Base-by-base conservation (phyloP, 2,113 vertebrate genomes). In the Atrichornis clamosus region DNA sequence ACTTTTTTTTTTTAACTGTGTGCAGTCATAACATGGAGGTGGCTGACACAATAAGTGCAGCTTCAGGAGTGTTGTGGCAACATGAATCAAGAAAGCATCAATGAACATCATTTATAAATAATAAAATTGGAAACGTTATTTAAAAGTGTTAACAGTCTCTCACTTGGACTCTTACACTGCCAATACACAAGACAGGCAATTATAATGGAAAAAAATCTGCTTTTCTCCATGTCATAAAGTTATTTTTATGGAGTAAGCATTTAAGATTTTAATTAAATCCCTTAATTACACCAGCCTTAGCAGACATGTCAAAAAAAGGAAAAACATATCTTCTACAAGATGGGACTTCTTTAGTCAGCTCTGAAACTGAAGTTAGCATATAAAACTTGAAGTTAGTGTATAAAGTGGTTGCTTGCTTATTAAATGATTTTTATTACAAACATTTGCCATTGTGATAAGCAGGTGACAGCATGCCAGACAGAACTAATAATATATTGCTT, bases 201-300 rank as follows among this genome's bases (percentile, higher is more conserved):
- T 74, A 52, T 6, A 73, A 68, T 39, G 18, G 39, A 69, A 77
- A 79, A 59, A 33, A 63, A 23, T 30, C 1, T 8, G 30, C 12
- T 73, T 83, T 74, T 68, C 20, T 13, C 37, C 1, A 7, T 74
- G 16, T 52, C 27, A 37, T 39, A 85, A 85, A 76, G 46, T 8
- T 85, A 6, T 69, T 80, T 89, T 93, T 76, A 69, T 33, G 32
- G 42, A 74, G 23, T 17, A 58, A 80, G 19, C 37, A 37, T 74
- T 85, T 85, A 52, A n/a, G 20, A 74, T 89, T 93, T 59, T 88
- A 26, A 88, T 81, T 80, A 95, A 90, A 64, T 15, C 10, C 63
- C 6, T 70, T 85, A 76, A 74, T 86, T 85, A 47, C 12, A 41
- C 9, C 56, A 85, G n/a, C 39, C 15, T 76, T 82, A 69, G 46